phyloP scores from a whole-genome alignment of 2,797 vertebrate genomes.

The Triplophysa yarkandensis region DNA sequence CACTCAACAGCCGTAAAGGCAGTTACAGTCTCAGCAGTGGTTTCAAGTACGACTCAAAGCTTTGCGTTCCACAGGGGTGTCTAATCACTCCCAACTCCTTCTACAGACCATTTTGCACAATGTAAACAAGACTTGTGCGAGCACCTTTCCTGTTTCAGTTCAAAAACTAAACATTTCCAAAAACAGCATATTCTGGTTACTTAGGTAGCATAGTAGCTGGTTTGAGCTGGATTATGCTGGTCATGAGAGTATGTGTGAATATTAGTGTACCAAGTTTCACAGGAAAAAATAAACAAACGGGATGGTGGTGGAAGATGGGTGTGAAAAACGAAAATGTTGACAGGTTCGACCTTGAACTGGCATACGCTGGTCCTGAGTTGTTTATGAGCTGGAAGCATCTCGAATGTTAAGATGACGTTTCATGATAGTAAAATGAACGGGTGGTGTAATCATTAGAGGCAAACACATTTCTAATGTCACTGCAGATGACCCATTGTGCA shows the following conservation, averaged over 20 bases:
- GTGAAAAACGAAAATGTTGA: too few species aligned
- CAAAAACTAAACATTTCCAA: neutral
- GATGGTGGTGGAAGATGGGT: too few species aligned
- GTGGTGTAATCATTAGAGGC: slow-evolving; percentile 42
- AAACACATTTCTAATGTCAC: slow-evolving; percentile 2
- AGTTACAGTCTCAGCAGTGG: slow-evolving; percentile 53
- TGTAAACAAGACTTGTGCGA: slow-evolving; percentile 25
- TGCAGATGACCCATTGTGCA: slow-evolving; percentile 37
- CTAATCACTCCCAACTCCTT: slow-evolving; percentile 18
- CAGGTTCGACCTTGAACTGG: too few species aligned
- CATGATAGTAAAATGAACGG: slow-evolving; percentile 55
- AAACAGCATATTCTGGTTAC: too few species aligned
- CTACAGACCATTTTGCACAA: slow-evolving; percentile 32
- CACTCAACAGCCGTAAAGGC: slow-evolving; percentile 43
- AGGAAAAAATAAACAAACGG: too few species aligned
- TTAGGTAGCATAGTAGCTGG: too few species aligned
- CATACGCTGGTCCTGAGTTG: too few species aligned
- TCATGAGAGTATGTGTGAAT: too few species aligned
- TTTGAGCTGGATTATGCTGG: too few species aligned
- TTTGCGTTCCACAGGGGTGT: slow-evolving; percentile 15
- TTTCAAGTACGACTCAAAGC: slow-evolving; percentile 35
- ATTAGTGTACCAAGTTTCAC: too few species aligned
- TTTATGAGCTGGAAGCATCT: slow-evolving; percentile 3
- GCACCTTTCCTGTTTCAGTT: slow-evolving; percentile 38
- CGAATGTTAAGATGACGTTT: neutral